phyloP scores from a whole-genome alignment of 2,113 vertebrate genomes.

The Microtus pennsylvanicus region DNA sequence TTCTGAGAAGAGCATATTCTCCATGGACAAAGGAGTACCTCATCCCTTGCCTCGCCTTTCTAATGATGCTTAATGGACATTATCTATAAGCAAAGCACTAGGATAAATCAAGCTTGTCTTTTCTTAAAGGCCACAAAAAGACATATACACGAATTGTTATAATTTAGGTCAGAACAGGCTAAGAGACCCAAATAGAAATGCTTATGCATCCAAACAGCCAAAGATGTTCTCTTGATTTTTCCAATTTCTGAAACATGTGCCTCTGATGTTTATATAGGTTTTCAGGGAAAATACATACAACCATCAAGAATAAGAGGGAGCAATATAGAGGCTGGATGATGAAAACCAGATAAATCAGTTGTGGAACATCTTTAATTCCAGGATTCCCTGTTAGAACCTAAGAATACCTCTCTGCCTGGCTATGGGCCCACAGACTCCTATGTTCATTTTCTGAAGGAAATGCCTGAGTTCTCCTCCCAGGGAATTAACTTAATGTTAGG shows the following conservation, averaged over 20 bases:
- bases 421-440: background rate
- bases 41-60: background rate
- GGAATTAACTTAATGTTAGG: conserved; percentile 29
- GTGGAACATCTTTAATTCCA: background rate
- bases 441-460: conserved; percentile 16
- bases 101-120: background rate
- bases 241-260: background rate
- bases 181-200: background rate
- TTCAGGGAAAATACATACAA: background rate
- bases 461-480: background rate
- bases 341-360: background rate
- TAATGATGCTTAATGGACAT: background rate
- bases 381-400: background rate
- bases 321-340: background rate
- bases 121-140: background rate
- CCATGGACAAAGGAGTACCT: background rate
- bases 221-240: background rate
- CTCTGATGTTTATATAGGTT: background rate
- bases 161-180: background rate
- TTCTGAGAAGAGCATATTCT: background rate
- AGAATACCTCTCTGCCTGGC: background rate
- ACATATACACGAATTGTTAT: background rate
- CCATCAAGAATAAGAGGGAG: background rate
- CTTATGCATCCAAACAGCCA: background rate
- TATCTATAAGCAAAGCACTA: background rate